These are phyloP conservation scores for Liparis tanakae DNA, from an alignment of 2,797 vertebrate genomes.

Conservation along the genomic window DNA sequence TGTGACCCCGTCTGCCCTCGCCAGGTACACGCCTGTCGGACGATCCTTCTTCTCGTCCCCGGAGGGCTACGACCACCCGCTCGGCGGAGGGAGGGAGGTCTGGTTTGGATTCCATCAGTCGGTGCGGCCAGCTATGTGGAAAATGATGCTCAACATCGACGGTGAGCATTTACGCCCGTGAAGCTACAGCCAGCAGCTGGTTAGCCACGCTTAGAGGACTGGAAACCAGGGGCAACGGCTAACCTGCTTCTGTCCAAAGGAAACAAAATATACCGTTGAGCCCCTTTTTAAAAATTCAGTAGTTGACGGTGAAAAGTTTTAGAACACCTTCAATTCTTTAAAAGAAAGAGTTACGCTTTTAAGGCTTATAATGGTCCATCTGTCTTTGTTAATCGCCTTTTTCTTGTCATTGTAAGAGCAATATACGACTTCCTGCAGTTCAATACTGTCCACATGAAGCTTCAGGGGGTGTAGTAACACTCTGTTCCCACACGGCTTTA, in stretches of 20 bases:
- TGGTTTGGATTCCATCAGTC: slow-evolving; percentile 99
- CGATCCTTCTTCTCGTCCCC: slow-evolving; percentile 98
- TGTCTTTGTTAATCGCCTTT: no score
- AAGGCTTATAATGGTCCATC: no score
- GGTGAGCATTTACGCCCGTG: slow-evolving; percentile 82
- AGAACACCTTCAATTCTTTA: no score
- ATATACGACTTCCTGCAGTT: no score
- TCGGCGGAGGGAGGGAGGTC: slow-evolving; percentile 97
- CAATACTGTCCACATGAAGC: no score
- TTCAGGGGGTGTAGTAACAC: no score
- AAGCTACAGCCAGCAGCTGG: not conserved
- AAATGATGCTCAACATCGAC: slow-evolving; percentile 99
- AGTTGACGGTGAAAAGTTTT: no score
- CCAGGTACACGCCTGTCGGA: slow-evolving; percentile 96
- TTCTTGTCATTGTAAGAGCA: no score
- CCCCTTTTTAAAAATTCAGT: not conserved
- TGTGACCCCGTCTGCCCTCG: not conserved
- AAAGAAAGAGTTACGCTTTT: no score
- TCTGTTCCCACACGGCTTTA: no score
- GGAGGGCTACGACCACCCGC: slow-evolving; percentile 95
- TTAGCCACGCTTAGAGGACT: not conserved
- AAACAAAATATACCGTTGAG: not conserved
- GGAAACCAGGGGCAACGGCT: not conserved
- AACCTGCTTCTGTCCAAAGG: not conserved
- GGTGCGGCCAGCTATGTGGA: slow-evolving; percentile 98